A percentile compares a stretch with the other conserved stretches of the same genome.
These are phyloP conservation scores for Oikopleura dioica DNA, from an alignment of 23 tunicate species.

Conservation along the genomic window DNA sequence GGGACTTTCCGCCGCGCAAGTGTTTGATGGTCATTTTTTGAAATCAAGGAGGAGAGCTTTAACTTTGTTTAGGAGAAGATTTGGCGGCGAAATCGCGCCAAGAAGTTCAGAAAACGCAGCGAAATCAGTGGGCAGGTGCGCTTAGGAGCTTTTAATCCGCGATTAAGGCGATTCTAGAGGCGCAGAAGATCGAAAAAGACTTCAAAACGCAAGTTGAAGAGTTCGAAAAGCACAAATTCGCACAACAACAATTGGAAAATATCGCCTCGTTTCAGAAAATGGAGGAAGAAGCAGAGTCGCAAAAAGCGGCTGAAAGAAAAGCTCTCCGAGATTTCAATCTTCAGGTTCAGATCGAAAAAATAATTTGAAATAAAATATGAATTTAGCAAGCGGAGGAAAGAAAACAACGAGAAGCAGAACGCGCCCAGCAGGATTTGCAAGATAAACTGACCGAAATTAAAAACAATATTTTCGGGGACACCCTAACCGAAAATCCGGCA, in stretches of 20 bases:
- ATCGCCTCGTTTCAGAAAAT: too few relatives aligned
- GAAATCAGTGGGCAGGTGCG: background rate
- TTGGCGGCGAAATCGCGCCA: background rate
- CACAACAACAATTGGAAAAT: too few relatives aligned
- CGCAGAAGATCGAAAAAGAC: constrained; percentile 21
- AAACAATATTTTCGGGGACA: constrained; percentile 79
- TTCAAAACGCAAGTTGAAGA: background rate
- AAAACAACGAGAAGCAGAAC: constrained; percentile 27
- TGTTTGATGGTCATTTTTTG: constrained; percentile 73
- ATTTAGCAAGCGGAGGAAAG: constrained; percentile 28
- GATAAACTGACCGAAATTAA: constrained; percentile 90
- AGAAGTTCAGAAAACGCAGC: constrained; percentile 19
- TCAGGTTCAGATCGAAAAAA: background rate
- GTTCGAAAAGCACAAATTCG: too few relatives aligned
- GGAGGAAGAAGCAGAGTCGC: too few relatives aligned
- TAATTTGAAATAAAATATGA: background rate
- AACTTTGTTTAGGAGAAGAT: background rate
- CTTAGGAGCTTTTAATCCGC: too few relatives aligned
- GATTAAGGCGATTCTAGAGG: constrained; percentile 38
- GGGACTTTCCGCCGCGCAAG: constrained; percentile 66
- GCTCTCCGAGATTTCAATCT: too few relatives aligned
- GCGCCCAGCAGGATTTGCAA: constrained; percentile 30
- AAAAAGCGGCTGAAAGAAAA: too few relatives aligned
- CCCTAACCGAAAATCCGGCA: constrained; percentile 86
- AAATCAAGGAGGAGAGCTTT: background rate